Conservation (phyloP, 2,888 invertebrate genomes). For the Andrena hattorfiana region DNA sequence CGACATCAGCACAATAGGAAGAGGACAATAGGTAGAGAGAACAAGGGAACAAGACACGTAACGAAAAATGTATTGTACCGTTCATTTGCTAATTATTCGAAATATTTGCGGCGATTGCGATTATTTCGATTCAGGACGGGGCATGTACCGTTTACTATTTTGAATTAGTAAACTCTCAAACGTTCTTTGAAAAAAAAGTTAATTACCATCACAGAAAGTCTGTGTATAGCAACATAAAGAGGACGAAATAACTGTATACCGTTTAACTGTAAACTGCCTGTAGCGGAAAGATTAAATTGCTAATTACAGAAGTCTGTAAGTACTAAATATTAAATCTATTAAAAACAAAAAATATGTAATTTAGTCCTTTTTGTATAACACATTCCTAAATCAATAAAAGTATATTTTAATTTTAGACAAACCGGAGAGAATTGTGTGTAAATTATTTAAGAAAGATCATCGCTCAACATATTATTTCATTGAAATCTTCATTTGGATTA, state of each 20-base stretch:
- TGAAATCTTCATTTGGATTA: not conserved
- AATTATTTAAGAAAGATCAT: not conserved
- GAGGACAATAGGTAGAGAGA: not conserved
- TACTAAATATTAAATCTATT: not conserved
- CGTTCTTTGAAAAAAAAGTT: slow-evolving; percentile 29
- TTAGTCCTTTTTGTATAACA: not conserved
- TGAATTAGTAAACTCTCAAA: slow-evolving; percentile 31
- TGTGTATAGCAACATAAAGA: slow-evolving; percentile 46
- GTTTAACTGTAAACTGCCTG: slow-evolving; percentile 59
- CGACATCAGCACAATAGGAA: not conserved
- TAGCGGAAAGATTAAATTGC: slow-evolving; percentile 43
- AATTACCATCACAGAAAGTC: slow-evolving; percentile 35
- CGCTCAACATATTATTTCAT: not conserved
- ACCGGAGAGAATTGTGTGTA: not conserved
- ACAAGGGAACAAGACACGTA: not conserved
- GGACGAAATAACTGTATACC: slow-evolving; percentile 59
- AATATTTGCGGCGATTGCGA: not conserved
- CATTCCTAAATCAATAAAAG: not conserved
- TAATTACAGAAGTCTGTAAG: slow-evolving; percentile 31
- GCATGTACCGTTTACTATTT: slow-evolving; percentile 7
- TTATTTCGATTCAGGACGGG: not conserved
- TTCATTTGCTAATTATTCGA: not conserved
- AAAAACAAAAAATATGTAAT: not conserved
- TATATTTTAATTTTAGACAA: not conserved
- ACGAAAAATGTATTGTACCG: not conserved